Percentiles rank a stretch among this genome's conserved stretches.
phyloP scores from a whole-genome alignment of 1,140 invertebrate species.

The Calliphora vicina region DNA sequence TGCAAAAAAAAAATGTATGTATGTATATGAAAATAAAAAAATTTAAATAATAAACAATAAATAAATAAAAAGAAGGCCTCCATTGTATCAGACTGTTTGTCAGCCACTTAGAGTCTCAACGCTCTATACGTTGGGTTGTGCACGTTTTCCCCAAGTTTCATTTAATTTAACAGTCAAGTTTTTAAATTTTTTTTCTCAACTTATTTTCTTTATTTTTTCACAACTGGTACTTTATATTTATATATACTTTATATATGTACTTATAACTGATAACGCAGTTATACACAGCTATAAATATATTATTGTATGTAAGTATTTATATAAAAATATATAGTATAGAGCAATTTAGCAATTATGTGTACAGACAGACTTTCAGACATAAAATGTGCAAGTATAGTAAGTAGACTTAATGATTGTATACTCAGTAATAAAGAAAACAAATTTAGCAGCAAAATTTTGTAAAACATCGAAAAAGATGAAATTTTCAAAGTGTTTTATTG shows the following conservation, averaged over 20 bases:
- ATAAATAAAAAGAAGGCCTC: constrained; percentile 23
- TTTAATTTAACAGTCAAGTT: constrained; percentile 29
- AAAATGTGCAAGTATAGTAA: not conserved
- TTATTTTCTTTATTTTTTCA: not conserved
- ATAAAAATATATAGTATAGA: not conserved
- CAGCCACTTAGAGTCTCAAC: constrained; percentile 30
- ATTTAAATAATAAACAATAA: constrained; percentile 22
- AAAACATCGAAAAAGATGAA: too few relatives aligned
- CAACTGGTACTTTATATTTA: not conserved
- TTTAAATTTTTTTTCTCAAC: constrained; percentile 11
- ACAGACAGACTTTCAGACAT: not conserved
- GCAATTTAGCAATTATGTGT: not conserved
- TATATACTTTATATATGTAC: not conserved
- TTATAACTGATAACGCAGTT: not conserved
- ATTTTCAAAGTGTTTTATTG: too few relatives aligned
- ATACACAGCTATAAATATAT: not conserved
- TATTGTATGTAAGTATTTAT: not conserved
- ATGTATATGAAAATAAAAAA: not conserved
- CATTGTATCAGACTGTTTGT: constrained; percentile 27
- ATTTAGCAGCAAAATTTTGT: too few relatives aligned
- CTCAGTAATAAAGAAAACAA: too few relatives aligned
- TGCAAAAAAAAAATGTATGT: constrained; percentile 20
- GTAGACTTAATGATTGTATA: too few relatives aligned
- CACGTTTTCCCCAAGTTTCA: constrained; percentile 24
- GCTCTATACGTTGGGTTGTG: constrained; percentile 18